Percentiles rank a stretch among this genome's conserved stretches.
Conservation (phyloP, 2,113 vertebrate species). For the Notiomystis cincta region DNA sequence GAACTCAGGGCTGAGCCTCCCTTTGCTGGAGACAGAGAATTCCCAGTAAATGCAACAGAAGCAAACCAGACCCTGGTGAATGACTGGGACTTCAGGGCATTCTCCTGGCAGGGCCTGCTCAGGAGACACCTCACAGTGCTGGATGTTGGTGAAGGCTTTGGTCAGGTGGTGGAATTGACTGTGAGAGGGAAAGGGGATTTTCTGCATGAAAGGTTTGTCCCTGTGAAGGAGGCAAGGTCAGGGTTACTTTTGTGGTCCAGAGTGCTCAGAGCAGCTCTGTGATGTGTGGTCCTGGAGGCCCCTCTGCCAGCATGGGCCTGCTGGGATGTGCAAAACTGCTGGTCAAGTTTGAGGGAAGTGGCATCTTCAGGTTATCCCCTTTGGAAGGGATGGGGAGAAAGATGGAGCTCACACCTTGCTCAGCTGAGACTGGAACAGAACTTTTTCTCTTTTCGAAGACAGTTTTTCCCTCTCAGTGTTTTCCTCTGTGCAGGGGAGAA, state of each 20-base stretch:
- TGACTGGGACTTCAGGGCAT: background rate
- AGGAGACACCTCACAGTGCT: background rate
- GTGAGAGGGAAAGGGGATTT: background rate
- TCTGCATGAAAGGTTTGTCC: background rate
- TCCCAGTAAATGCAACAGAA: background rate
- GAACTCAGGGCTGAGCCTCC: background rate
- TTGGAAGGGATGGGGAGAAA: background rate
- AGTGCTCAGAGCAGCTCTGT: background rate
- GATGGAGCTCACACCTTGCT: background rate
- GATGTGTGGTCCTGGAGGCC: background rate
- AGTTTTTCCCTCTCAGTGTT: background rate
- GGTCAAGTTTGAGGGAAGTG: background rate
- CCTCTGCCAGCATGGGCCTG: background rate
- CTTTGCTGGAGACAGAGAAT: background rate
- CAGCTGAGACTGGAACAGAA: background rate
- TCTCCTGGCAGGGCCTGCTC: background rate
- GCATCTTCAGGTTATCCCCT: background rate
- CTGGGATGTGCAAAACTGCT: background rate
- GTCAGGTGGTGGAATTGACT: background rate
- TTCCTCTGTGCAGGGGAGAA: background rate
- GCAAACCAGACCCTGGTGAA: background rate
- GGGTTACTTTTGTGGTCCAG: background rate
- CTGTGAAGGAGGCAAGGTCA: accelerated
- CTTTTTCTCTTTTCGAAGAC: background rate
- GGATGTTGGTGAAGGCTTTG: background rate